Evolutionary conservation across 2,113 vertebrate species (phyloP).

Genomic region (Caretta caretta): DNA sequence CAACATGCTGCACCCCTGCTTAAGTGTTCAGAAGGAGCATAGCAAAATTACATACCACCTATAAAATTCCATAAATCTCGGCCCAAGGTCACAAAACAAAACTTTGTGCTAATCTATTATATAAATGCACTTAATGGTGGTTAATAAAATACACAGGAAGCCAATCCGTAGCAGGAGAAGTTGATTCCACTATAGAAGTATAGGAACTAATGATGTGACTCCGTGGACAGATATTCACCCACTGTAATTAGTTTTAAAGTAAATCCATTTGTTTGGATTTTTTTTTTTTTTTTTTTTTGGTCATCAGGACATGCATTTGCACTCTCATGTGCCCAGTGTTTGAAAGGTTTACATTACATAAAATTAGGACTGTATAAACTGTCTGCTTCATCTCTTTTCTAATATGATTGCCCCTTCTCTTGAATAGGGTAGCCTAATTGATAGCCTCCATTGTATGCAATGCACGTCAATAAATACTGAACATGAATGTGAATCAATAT

Average conservation of each 20-base stretch:
- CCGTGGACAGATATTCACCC: conserved; percentile 63
- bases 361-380: conserved; percentile 84
- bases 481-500: conserved; percentile 85
- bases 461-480: conserved; percentile 84
- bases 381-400: conserved; percentile 78
- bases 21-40: conserved; percentile 25
- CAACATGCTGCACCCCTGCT: not conserved
- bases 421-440: conserved; percentile 75
- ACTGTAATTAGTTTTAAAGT: conserved; percentile 80
- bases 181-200: conserved; percentile 73
- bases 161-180: conserved; percentile 28
- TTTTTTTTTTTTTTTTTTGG: conserved; percentile 51
- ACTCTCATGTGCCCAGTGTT: conserved; percentile 70
- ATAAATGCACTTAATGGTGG: conserved; percentile 36
- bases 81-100: conserved; percentile 57
- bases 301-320: conserved; percentile 75
- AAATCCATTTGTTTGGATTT: conserved; percentile 78
- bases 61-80: conserved; percentile 58
- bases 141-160: conserved; percentile 71
- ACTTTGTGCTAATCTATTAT: conserved; percentile 20
- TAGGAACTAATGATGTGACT: conserved; percentile 57
- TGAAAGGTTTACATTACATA: conserved; percentile 85
- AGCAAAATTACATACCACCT: not conserved
- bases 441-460: conserved; percentile 82
- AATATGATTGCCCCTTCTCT: conserved; percentile 70